A percentile compares a stretch with the other conserved stretches of the same genome.
phyloP scores from a whole-genome alignment of 2,888 invertebrate species.

The Eupelmus urozonus region DNA sequence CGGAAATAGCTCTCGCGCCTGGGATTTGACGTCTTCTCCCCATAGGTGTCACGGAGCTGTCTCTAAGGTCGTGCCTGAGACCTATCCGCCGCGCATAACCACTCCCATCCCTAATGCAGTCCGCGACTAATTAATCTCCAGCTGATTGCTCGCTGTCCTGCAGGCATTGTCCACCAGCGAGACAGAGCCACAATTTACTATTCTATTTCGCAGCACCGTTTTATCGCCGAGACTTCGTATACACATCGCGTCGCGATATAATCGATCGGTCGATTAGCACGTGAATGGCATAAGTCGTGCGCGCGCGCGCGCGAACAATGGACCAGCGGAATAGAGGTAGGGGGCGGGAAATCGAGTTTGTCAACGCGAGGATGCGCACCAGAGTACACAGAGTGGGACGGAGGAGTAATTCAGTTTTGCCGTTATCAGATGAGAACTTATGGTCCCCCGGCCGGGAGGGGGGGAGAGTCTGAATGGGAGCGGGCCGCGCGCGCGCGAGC shows the following conservation, averaged over 20 bases:
- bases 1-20: slow-evolving; percentile 18
- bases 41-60: slow-evolving; percentile 35
- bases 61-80: slow-evolving; percentile 30
- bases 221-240: too few relatives aligned
- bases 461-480: slow-evolving; percentile 1
- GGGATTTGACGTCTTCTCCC: slow-evolving; percentile 36
- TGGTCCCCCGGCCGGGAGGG: slow-evolving; percentile 7
- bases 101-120: slow-evolving; percentile 2
- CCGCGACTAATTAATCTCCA: slow-evolving; percentile 26
- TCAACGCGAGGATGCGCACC: slow-evolving; percentile 22
- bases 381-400: slow-evolving; percentile 9
- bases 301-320: slow-evolving; percentile 49
- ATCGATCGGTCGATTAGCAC: slow-evolving; percentile 57
- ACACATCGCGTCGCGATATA: too few relatives aligned
- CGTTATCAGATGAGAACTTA: slow-evolving; percentile 52
- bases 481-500: slow-evolving; percentile 13
- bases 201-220: too few relatives aligned
- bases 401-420: slow-evolving; percentile 44
- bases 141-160: slow-evolving; percentile 22
- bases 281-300: slow-evolving; percentile 31
- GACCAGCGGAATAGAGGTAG: slow-evolving; percentile 50
- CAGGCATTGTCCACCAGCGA: too few relatives aligned
- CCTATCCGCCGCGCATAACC: too few relatives aligned
- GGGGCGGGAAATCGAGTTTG: slow-evolving; percentile 56
- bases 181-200: too few relatives aligned